These are phyloP conservation scores for Vanessa cardui DNA, from an alignment of 2,888 invertebrate species.

Conservation along the genomic window DNA sequence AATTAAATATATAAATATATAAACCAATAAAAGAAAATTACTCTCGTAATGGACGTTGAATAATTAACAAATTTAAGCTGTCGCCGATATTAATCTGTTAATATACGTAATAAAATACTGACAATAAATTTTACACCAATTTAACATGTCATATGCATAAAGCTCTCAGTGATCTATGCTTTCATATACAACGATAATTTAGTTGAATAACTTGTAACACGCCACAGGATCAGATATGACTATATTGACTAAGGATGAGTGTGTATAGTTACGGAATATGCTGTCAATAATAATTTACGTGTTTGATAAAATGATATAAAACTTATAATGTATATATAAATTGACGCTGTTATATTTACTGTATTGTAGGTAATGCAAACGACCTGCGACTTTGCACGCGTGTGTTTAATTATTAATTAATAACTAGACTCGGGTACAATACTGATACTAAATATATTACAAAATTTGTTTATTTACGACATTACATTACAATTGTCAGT, in stretches of 20 bases:
- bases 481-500: too few species aligned
- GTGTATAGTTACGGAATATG: neutral
- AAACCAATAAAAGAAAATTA: neutral
- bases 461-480: too few species aligned
- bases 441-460: too few species aligned
- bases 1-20: neutral
- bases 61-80: conserved; percentile 30
- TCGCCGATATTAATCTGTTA: conserved; percentile 31
- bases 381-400: too few species aligned
- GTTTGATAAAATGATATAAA: too few species aligned
- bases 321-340: too few species aligned
- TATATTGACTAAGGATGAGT: neutral
- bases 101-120: conserved; percentile 33
- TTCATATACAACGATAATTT: conserved; percentile 24
- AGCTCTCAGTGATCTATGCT: conserved; percentile 29
- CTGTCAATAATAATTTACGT: too few species aligned
- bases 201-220: conserved; percentile 24
- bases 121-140: conserved; percentile 34
- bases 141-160: conserved; percentile 36
- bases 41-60: conserved; percentile 15
- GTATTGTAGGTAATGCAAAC: too few species aligned
- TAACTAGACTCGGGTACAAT: too few species aligned
- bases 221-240: conserved; percentile 9
- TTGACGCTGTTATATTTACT: too few species aligned
- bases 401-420: too few species aligned